Conservation (phyloP, 2,888 invertebrate species). For the Artemia sinica region DNA sequence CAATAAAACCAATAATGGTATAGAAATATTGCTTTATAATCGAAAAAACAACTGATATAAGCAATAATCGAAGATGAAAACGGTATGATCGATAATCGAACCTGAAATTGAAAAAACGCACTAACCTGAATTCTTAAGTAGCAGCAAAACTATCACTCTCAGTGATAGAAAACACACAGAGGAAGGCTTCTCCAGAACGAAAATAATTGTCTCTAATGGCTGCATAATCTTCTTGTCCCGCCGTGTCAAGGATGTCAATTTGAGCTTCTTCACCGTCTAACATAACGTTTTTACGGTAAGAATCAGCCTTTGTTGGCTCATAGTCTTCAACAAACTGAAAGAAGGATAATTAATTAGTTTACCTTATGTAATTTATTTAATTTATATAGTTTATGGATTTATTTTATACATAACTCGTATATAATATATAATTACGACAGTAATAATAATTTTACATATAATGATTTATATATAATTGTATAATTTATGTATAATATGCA, state of each 20-base stretch:
- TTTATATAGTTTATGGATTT: no score
- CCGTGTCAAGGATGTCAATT: conserved; percentile 98
- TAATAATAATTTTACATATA: no score
- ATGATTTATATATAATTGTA: no score
- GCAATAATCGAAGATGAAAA: conserved; percentile 13
- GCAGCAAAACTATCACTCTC: conserved; percentile 98
- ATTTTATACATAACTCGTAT: no score
- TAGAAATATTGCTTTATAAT: background rate
- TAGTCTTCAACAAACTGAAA: conserved; percentile 87
- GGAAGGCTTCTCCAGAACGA: conserved; percentile 96
- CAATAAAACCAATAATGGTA: background rate
- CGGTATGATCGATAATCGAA: no score
- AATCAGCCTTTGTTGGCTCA: conserved; percentile 96
- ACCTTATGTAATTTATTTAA: no score
- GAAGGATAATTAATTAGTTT: background rate
- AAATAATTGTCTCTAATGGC: conserved; percentile 98
- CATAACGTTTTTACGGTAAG: conserved; percentile 94
- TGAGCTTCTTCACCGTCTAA: conserved; percentile 96
- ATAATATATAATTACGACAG: no score
- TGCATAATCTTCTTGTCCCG: conserved; percentile 97
- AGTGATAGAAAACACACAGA: conserved; percentile 97
- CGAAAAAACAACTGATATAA: background rate
- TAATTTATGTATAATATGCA: no score
- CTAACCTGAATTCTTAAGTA: conserved; percentile 87
- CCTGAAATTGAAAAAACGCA: conserved; percentile 8